Evolutionary conservation across 2,888 invertebrate species (phyloP).

Genomic region (Lithophane semibrunnea): DNA sequence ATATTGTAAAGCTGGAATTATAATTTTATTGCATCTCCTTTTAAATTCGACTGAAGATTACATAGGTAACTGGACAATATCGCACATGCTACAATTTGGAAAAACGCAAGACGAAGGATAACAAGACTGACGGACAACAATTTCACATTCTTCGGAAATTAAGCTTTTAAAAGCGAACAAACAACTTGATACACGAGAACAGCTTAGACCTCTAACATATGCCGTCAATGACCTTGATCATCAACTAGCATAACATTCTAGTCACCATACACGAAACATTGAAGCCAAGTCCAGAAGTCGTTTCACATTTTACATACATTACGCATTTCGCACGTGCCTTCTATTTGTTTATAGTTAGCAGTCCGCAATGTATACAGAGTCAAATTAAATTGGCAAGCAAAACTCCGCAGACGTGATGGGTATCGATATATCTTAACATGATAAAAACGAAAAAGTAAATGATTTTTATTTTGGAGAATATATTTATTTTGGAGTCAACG

Average conservation of each 20-base stretch:
- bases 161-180: conserved; percentile 57
- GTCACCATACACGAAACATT: conserved; percentile 61
- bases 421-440: background rate
- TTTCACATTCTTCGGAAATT: conserved; percentile 28
- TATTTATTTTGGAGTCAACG: background rate
- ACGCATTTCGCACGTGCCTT: conserved; percentile 32
- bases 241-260: conserved; percentile 40
- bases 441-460: background rate
- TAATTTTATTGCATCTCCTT: background rate
- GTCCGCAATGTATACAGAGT: background rate
- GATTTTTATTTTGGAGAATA: too few relatives aligned
- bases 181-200: conserved; percentile 40
- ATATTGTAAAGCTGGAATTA: background rate
- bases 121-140: conserved; percentile 3
- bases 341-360: conserved; percentile 24
- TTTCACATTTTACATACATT: conserved; percentile 54
- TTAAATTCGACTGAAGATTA: background rate
- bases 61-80: conserved; percentile 2
- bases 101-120: conserved; percentile 16
- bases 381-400: background rate
- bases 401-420: background rate
- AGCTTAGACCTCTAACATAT: conserved; percentile 24
- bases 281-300: conserved; percentile 52
- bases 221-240: conserved; percentile 29
- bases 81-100: conserved; percentile 54